Conservation (phyloP, 2,113 vertebrate genomes). For the Calyptomena viridis region DNA sequence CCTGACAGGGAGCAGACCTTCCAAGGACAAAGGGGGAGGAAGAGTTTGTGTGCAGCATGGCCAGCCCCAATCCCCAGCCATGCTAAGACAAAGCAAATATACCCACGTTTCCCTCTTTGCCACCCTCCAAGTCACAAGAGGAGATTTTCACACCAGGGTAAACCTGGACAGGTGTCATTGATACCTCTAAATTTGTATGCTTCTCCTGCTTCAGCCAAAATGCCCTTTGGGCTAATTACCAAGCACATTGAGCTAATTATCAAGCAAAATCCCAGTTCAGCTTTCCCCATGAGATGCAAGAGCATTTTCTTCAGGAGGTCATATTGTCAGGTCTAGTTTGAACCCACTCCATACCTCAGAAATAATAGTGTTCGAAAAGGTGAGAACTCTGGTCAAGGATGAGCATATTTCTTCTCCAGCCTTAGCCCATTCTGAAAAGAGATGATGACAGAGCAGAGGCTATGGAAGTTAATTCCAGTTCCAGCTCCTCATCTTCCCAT, state of each 20-base stretch:
- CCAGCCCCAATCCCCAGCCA: neutral
- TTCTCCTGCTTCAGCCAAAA: neutral
- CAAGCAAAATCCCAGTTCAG: neutral
- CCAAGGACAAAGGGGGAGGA: constrained; percentile 68
- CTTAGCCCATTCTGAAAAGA: neutral
- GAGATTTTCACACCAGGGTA: neutral
- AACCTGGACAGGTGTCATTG: neutral
- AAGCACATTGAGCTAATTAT: constrained; percentile 17
- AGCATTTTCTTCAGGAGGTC: neutral
- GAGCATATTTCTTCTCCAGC: neutral
- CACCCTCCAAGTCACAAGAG: neutral
- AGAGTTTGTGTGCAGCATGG: neutral
- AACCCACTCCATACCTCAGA: neutral
- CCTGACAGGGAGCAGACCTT: constrained; percentile 76
- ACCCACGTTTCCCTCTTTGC: neutral
- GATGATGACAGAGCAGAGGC: neutral
- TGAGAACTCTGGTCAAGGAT: neutral
- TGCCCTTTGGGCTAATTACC: constrained; percentile 21
- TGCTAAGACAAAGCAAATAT: neutral
- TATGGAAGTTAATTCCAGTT: neutral
- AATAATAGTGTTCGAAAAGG: neutral
- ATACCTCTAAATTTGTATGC: neutral
- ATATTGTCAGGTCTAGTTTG: neutral
- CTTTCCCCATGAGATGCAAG: neutral
- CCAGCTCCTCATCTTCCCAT: neutral